Evolutionary conservation across 92 coral and sea anemone species (phyloP).

Genomic region (Heteractis magnifica): DNA sequence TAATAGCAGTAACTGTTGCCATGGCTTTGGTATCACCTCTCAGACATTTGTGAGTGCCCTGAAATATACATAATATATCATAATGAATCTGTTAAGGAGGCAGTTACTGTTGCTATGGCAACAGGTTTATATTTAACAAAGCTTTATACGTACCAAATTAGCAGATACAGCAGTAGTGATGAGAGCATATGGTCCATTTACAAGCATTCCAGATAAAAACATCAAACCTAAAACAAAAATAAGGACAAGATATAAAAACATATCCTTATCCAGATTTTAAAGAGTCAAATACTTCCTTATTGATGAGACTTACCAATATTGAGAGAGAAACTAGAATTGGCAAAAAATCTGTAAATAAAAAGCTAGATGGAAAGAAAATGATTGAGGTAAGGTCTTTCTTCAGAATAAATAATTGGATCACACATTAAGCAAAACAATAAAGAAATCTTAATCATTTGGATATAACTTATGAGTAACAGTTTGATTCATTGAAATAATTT

Average conservation of each 20-base stretch:
- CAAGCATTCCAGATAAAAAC: conserved; percentile 83
- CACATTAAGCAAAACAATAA: too few relatives aligned
- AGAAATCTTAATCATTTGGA: too few relatives aligned
- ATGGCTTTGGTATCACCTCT: conserved; percentile 95
- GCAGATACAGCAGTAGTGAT: conserved; percentile 99
- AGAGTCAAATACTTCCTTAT: not conserved
- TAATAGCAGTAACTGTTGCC: conserved; percentile 97
- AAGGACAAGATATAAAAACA: not conserved
- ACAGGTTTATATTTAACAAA: not conserved
- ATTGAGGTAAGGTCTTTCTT: too few relatives aligned
- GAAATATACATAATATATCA: not conserved
- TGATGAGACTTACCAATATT: conserved; percentile 69
- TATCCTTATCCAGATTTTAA: too few relatives aligned
- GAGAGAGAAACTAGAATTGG: conserved; percentile 52
- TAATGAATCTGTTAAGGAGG: not conserved
- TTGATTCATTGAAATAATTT: too few relatives aligned
- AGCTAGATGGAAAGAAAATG: conserved; percentile 49
- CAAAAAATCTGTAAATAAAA: conserved; percentile 77
- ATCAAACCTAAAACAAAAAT: conserved; percentile 57
- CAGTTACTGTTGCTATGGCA: not conserved
- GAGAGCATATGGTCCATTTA: conserved; percentile 93
- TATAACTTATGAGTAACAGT: too few relatives aligned
- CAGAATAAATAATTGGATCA: too few relatives aligned
- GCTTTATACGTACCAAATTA: conserved; percentile 70
- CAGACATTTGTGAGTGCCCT: conserved; percentile 69